phyloP scores from a whole-genome alignment of 2,888 invertebrate genomes.

The Rhopalosiphum nymphaeae region DNA sequence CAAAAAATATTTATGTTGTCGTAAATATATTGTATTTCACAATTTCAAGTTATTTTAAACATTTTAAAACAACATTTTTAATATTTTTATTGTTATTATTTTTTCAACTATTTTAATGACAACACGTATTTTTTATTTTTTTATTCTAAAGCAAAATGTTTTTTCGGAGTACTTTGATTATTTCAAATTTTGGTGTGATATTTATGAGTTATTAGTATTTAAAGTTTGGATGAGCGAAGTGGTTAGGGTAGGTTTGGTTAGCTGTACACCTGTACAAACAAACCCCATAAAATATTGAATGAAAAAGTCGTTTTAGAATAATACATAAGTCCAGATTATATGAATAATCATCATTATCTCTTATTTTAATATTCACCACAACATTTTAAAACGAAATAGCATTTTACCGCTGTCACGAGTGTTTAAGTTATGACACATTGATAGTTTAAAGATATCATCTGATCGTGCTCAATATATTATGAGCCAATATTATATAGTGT shows the following conservation, averaged over 20 bases:
- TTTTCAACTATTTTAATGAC: no score
- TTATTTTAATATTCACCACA: constrained; percentile 18
- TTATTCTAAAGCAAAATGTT: no score
- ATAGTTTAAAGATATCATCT: background rate
- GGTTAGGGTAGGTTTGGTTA: no score
- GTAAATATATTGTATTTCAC: background rate
- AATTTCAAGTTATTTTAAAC: background rate
- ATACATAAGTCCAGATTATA: background rate
- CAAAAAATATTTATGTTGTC: background rate
- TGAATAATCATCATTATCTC: background rate
- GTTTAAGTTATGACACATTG: constrained; percentile 20
- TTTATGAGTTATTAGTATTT: no score
- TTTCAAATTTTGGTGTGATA: no score
- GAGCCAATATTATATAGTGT: background rate
- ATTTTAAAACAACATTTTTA: background rate
- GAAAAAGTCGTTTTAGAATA: background rate
- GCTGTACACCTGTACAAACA: no score
- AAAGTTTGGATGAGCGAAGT: no score
- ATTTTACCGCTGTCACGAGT: background rate
- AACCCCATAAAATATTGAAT: background rate
- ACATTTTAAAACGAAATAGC: background rate
- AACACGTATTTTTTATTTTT: no score
- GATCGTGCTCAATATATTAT: background rate
- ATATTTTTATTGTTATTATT: background rate
- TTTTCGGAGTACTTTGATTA: no score